These are phyloP conservation scores for Montipora efflorescens DNA, from an alignment of 64 coral and sea anemone genomes.

Conservation along the genomic window DNA sequence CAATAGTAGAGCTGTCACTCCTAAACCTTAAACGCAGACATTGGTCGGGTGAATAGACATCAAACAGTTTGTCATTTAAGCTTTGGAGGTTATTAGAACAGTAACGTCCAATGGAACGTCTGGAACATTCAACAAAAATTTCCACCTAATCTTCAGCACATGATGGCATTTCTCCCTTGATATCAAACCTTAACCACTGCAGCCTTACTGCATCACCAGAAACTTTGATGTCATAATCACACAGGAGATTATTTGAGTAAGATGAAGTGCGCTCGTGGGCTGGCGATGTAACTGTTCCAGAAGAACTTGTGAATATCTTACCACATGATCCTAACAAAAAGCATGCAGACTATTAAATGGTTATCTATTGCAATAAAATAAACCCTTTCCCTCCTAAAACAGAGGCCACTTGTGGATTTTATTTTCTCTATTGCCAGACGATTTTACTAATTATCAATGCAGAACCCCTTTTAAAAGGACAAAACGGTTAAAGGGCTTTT, in stretches of 20 bases:
- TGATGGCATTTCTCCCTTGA: conserved; percentile 77
- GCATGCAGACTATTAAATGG: no score
- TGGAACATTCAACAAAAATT: conserved; percentile 69
- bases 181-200: conserved; percentile 56
- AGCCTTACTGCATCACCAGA: conserved; percentile 47
- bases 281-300: conserved; percentile 28
- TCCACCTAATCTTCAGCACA: conserved; percentile 83
- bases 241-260: conserved; percentile 68
- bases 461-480: no score
- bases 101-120: conserved; percentile 72
- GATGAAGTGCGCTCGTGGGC: neutral
- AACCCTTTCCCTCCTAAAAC: no score
- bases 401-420: no score
- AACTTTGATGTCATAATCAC: conserved; percentile 61
- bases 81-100: conserved; percentile 45
- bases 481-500: no score
- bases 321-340: neutral
- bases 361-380: no score
- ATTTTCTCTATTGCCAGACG: no score
- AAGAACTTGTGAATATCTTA: neutral
- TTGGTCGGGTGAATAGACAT: conserved; percentile 63
- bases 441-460: no score
- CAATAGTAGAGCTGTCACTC: conserved; percentile 53
- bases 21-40: conserved; percentile 74
- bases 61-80: conserved; percentile 23